Percentiles rank a stretch among this genome's conserved stretches.
Conservation (phyloP, 2,113 vertebrate species). For the Limnothrissa miodon region DNA sequence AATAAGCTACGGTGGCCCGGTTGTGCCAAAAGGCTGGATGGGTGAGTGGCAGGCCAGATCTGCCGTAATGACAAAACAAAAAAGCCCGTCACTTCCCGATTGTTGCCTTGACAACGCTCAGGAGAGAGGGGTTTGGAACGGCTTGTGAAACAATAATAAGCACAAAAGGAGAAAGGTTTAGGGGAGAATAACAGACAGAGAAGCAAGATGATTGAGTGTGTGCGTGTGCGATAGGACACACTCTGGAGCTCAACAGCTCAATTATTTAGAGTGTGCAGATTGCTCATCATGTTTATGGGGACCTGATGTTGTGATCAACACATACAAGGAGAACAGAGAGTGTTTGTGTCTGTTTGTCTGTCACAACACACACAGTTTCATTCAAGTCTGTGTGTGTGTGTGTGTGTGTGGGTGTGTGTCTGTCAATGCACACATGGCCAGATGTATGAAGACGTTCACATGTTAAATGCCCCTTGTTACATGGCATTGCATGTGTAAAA, state of each 20-base stretch:
- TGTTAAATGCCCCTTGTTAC: too few relatives aligned
- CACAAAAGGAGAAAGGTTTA: background rate
- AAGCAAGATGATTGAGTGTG: background rate
- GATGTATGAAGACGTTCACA: too few relatives aligned
- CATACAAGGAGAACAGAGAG: background rate
- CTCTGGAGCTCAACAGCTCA: background rate
- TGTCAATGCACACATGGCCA: too few relatives aligned
- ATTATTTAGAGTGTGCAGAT: background rate
- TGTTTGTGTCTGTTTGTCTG: background rate
- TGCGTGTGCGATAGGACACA: too few relatives aligned
- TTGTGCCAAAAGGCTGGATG: conserved; percentile 52
- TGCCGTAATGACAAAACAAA: conserved; percentile 56
- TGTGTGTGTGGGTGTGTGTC: background rate
- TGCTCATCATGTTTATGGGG: background rate
- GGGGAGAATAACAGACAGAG: background rate
- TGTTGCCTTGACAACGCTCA: conserved; percentile 40
- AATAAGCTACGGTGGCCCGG: conserved; percentile 59
- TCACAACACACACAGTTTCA: too few relatives aligned
- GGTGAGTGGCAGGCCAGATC: conserved; percentile 52
- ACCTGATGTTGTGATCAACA: background rate
- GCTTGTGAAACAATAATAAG: background rate
- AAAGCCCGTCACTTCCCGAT: conserved; percentile 49
- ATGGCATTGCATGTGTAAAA: too few relatives aligned
- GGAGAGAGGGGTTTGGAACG: background rate
- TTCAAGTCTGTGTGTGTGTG: background rate